phyloP scores from a whole-genome alignment of 1,140 invertebrate species.

The Leptinotarsa defecta region DNA sequence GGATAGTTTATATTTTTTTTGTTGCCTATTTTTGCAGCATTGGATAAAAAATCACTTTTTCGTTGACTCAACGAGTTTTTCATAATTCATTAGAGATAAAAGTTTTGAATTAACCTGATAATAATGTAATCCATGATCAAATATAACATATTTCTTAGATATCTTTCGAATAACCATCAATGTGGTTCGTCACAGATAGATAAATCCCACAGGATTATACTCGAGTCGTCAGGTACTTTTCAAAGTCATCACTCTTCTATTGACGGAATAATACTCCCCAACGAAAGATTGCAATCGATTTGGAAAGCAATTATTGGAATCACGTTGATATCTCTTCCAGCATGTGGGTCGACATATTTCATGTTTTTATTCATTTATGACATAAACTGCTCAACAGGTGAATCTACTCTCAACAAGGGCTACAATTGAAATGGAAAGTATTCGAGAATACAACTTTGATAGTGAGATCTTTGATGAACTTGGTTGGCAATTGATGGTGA shows the following conservation, averaged over 20 bases:
- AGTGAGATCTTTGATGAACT: no score
- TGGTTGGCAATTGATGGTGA: no score
- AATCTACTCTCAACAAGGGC: not conserved
- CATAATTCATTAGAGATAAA: no score
- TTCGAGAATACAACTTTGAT: no score
- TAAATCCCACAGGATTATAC: not conserved
- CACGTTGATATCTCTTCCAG: not conserved
- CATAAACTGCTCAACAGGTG: conserved; percentile 2
- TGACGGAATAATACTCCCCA: not conserved
- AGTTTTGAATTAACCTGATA: not conserved
- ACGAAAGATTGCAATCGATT: not conserved
- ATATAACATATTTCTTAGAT: not conserved
- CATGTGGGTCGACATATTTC: conserved; percentile 5
- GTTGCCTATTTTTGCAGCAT: not conserved
- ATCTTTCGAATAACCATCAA: not conserved
- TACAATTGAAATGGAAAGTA: no score
- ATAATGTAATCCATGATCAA: not conserved
- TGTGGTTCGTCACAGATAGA: not conserved
- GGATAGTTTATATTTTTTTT: not conserved
- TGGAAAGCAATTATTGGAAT: conserved; percentile 4
- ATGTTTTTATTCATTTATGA: conserved; percentile 9
- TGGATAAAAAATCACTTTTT: not conserved
- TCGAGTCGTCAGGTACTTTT: not conserved
- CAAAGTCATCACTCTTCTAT: not conserved
- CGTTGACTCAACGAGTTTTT: no score